These are phyloP conservation scores for Cristatella mucedo DNA, from an alignment of 2,888 invertebrate species.

Conservation along the genomic window DNA sequence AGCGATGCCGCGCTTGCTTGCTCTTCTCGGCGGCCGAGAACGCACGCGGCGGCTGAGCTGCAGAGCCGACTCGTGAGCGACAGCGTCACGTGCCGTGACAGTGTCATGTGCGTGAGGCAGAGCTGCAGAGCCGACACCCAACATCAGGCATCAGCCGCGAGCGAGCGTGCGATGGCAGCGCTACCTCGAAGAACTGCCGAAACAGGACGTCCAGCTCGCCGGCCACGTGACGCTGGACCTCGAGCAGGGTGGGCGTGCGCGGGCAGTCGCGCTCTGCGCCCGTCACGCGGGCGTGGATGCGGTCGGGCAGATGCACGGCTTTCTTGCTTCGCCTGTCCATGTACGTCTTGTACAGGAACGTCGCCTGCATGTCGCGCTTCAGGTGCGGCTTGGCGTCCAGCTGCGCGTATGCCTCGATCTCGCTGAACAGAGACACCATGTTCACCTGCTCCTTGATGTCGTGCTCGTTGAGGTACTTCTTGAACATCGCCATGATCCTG, in stretches of 20 bases:
- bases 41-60: too few species aligned
- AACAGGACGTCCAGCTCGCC: slow-evolving; percentile 27
- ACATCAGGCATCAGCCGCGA: too few species aligned
- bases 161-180: too few species aligned
- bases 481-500: slow-evolving; percentile 32
- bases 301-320: slow-evolving; percentile 21
- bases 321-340: slow-evolving; percentile 26
- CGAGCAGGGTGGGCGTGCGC: slow-evolving; percentile 24
- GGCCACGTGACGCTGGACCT: slow-evolving; percentile 21
- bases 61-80: too few species aligned
- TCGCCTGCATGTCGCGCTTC: slow-evolving; percentile 15
- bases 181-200: slow-evolving; percentile 26
- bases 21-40: too few species aligned
- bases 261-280: slow-evolving; percentile 30
- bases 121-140: too few species aligned
- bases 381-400: slow-evolving; percentile 16
- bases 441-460: slow-evolving; percentile 24
- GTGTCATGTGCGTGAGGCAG: too few species aligned
- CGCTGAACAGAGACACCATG: slow-evolving; percentile 24
- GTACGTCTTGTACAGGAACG: slow-evolving; percentile 20
- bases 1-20: too few species aligned
- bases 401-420: slow-evolving; percentile 24
- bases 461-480: slow-evolving; percentile 27
- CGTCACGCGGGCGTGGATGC: slow-evolving; percentile 18
- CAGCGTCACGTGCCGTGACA: too few species aligned